phyloP scores from a whole-genome alignment of 2,888 invertebrate species.

The Ceraclea dissimilis region DNA sequence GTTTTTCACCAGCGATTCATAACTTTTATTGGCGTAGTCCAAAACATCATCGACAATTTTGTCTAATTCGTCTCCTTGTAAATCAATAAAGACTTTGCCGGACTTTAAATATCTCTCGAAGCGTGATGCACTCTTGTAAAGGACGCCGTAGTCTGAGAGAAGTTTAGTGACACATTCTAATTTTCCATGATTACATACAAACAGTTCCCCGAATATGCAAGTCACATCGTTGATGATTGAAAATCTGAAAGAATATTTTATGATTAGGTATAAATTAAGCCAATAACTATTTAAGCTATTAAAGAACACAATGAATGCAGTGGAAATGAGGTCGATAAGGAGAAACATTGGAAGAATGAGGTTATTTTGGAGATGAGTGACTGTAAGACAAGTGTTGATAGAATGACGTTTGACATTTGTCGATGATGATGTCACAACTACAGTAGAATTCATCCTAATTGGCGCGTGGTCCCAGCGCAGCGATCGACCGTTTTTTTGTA shows the following conservation, averaged over 20 bases:
- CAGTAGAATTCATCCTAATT: no score
- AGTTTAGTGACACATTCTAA: not conserved
- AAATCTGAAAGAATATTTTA: slow-evolving; percentile 9
- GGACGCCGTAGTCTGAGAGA: not conserved
- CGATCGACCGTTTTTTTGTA: no score
- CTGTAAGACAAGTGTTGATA: no score
- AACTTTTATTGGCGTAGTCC: not conserved
- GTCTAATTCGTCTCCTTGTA: not conserved
- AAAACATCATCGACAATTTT: not conserved
- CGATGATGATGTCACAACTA: no score
- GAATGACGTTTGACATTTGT: no score
- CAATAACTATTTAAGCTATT: no score
- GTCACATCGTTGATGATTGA: not conserved
- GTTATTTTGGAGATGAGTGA: no score
- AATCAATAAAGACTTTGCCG: not conserved
- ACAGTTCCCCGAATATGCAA: slow-evolving; percentile 9
- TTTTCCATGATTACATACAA: not conserved
- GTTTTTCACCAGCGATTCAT: not conserved
- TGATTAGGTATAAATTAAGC: no score
- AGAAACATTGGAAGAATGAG: no score
- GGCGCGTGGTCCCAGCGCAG: no score
- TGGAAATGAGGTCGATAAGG: no score
- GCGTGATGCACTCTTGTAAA: not conserved
- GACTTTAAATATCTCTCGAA: not conserved
- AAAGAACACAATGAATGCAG: no score